These are phyloP conservation scores for Oryzaephilus surinamensis DNA, from an alignment of 1,140 invertebrate genomes.

Conservation along the genomic window DNA sequence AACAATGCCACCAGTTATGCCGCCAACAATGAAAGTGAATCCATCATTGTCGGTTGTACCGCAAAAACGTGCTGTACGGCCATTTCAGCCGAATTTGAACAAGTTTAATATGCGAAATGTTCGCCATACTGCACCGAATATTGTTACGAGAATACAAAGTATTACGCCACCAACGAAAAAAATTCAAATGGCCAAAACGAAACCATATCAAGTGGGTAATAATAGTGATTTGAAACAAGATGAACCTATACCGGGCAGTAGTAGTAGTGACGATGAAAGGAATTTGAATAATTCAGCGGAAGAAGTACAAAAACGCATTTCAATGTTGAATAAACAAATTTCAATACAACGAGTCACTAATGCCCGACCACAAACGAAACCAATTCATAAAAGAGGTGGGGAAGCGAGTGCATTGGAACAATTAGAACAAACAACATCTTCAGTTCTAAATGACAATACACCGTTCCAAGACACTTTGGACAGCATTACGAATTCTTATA, in stretches of 20 bases:
- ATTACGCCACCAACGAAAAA: slow-evolving; percentile 30
- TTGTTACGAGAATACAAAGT: slow-evolving; percentile 25
- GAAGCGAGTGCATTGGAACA: slow-evolving; percentile 23
- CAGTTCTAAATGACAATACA: slow-evolving; percentile 22
- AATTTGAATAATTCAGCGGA: too few species aligned
- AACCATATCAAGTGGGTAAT: slow-evolving; percentile 36
- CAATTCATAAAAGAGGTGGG: slow-evolving; percentile 1
- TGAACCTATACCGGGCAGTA: slow-evolving; percentile 14
- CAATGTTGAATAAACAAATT: slow-evolving; percentile 24
- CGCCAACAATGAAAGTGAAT: slow-evolving; percentile 51
- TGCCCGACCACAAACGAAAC: neutral
- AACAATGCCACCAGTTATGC: slow-evolving; percentile 25
- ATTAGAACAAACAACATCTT: slow-evolving; percentile 26
- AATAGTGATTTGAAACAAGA: slow-evolving; percentile 21
- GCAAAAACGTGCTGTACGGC: slow-evolving; percentile 31
- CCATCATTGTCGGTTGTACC: slow-evolving; percentile 57
- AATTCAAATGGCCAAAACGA: slow-evolving; percentile 23
- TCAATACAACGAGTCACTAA: slow-evolving; percentile 18
- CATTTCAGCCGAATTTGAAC: slow-evolving; percentile 28
- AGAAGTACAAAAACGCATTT: slow-evolving; percentile 10
- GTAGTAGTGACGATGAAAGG: slow-evolving; percentile 20
- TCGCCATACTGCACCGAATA: slow-evolving; percentile 35
- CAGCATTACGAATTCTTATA: slow-evolving; percentile 30
- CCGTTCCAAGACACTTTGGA: slow-evolving; percentile 34
- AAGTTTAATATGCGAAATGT: slow-evolving; percentile 31